Evolutionary conservation across 2,888 invertebrate genomes (phyloP), one percentile per base, ranked within the genome.

Genomic region (Heliconius erato): DNA sequence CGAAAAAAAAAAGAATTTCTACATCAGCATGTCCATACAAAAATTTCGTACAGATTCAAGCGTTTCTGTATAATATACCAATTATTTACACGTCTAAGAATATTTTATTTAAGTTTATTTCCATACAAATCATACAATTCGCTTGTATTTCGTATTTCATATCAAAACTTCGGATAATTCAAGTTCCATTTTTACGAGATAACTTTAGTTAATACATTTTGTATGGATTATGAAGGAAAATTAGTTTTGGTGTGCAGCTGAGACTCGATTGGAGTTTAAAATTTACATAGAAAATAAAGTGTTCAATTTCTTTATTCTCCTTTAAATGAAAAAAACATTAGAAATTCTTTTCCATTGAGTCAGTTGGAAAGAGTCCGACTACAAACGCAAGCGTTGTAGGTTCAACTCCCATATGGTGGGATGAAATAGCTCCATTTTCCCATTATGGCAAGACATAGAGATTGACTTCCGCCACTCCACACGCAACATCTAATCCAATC

Each of bases 51-150:
- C 77, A 65, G 40, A 23, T 72, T 69, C 72, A 79, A 83, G 82
- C 35, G 82, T 79, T 89, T 89, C 91, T 89, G 93, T 91, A 93
- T 93, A 94, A 93, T 93, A 93, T 93, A 92, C 89, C 91, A 93
- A 93, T 93, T 92, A 92, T 90, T 88, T 87, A 87, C 82, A 83
- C 87, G 87, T 88, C 89, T 88, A 88, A 85, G 88, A 89, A 90
- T 89, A 90, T 90, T 90, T 88, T 90, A 89, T 87, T 86, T 82
- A 84, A 87, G 85, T 88, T 90, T 90, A 89, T 91, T 90, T 88
- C 87, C 87, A 89, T 90, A 88, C 90, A 91, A 88, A 91, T 82
- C 79, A n/a, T 81, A 69, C 74, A 74, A 79, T 77, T 63, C 84
- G 81, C 71, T 80, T 80, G 68, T 78, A 26, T 81, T 79, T 65